Evolutionary conservation across 2,113 vertebrate species (phyloP).

Genomic region (Vulpes ferrilata): DNA sequence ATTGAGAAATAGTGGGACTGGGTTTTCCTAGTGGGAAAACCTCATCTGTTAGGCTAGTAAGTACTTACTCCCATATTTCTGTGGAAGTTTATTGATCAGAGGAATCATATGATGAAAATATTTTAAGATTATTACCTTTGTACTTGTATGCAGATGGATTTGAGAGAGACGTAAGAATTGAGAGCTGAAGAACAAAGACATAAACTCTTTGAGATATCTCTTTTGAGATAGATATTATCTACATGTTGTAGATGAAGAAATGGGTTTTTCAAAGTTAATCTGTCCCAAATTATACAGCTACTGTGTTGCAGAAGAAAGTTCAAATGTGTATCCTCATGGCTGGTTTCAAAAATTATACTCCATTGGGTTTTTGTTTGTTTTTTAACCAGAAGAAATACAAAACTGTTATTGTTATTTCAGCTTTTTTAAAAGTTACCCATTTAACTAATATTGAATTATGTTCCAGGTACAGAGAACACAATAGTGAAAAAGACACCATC

Average conservation of each 20-base stretch:
- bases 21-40: not conserved
- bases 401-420: constrained; percentile 3
- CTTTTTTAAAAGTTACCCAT: not conserved
- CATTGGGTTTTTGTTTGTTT: not conserved
- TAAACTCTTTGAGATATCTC: not conserved
- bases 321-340: not conserved
- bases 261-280: not conserved
- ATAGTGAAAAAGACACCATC: not conserved
- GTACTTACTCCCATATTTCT: not conserved
- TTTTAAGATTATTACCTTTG: not conserved
- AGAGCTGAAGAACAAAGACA: not conserved
- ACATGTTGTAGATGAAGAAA: not conserved
- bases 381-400: constrained; percentile 34
- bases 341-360: not conserved
- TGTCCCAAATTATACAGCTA: not conserved
- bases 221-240: not conserved
- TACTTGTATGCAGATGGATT: not conserved
- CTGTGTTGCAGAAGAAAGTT: not conserved
- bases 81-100: not conserved
- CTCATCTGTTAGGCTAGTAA: not conserved
- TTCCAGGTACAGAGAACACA: not conserved
- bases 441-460: constrained; percentile 25
- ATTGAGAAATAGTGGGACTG: not conserved
- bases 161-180: not conserved
- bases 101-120: not conserved